Conservation (phyloP, 2,797 vertebrate genomes). For the Alauda arvensis region DNA sequence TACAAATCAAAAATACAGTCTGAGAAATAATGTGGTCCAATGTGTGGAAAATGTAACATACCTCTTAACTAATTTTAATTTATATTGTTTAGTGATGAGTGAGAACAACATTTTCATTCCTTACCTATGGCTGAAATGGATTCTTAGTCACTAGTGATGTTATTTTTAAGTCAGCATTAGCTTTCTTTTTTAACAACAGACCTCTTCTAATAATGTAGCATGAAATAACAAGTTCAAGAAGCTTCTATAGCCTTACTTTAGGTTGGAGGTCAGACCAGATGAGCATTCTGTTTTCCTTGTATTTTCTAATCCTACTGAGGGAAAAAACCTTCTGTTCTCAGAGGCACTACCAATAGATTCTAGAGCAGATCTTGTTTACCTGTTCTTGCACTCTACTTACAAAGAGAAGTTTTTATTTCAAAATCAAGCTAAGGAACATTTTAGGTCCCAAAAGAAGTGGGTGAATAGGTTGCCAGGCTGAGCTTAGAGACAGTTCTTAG, state of each 20-base stretch:
- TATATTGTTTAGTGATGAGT: not conserved
- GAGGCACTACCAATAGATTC: not conserved
- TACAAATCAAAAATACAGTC: not conserved
- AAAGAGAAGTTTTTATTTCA: not conserved
- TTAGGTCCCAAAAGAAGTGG: not conserved
- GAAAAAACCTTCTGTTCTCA: not conserved
- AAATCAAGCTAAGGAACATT: not conserved
- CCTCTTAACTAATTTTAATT: not conserved
- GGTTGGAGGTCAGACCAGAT: not conserved
- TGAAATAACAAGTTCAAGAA: not conserved
- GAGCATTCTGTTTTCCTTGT: not conserved
- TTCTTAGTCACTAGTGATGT: not conserved
- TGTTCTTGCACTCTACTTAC: not conserved
- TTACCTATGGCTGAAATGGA: not conserved
- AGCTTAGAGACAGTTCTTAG: slow-evolving; percentile 43
- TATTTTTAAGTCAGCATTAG: not conserved
- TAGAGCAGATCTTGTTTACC: not conserved
- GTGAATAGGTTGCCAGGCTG: not conserved
- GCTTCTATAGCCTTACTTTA: not conserved
- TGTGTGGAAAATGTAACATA: not conserved
- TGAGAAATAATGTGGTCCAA: not conserved
- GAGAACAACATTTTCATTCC: not conserved
- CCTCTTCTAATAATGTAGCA: not conserved
- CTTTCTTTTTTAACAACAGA: not conserved
- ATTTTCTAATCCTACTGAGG: not conserved